Percentiles rank a stretch among this genome's conserved stretches.
Evolutionary conservation across 1,140 invertebrate genomes (phyloP).

Genomic region (Drosophila persimilis): DNA sequence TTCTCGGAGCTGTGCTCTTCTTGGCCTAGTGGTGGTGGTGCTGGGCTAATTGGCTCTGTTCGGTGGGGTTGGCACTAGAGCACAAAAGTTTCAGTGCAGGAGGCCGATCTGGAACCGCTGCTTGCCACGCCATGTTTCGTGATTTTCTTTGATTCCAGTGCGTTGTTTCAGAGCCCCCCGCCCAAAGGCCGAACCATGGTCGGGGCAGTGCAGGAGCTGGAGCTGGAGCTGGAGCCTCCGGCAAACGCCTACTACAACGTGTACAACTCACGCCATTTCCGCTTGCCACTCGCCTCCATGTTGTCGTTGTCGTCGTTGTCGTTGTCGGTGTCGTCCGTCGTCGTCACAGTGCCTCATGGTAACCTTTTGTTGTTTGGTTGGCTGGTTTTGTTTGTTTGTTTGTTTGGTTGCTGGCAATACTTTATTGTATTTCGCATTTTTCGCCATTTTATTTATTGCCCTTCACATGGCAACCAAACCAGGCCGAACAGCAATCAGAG

Average conservation of each 20-base stretch:
- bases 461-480: constrained; percentile 63
- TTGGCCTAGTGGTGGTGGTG: not conserved
- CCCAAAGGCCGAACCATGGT: constrained; percentile 9
- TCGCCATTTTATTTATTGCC: constrained; percentile 76
- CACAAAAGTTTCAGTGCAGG: constrained; percentile 36
- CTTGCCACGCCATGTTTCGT: constrained; percentile 80
- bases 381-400: constrained; percentile 46
- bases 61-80: constrained; percentile 8
- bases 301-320: constrained; percentile 42
- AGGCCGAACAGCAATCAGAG: not conserved
- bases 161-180: constrained; percentile 40
- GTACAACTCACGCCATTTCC: constrained; percentile 71
- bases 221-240: constrained; percentile 11
- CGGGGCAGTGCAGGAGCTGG: not conserved
- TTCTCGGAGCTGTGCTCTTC: constrained; percentile 1
- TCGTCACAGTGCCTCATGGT: constrained; percentile 33
- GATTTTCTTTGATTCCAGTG: constrained; percentile 62
- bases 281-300: constrained; percentile 42
- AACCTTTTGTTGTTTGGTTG: constrained; percentile 30
- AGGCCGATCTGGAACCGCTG: constrained; percentile 49
- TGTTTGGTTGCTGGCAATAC: constrained; percentile 58
- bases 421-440: constrained; percentile 81
- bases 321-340: constrained; percentile 28
- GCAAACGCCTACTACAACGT: constrained; percentile 61
- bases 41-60: constrained; percentile 34